These are phyloP conservation scores for Drosophila pegasa DNA, from an alignment of 2,888 invertebrate genomes.

Conservation along the genomic window DNA sequence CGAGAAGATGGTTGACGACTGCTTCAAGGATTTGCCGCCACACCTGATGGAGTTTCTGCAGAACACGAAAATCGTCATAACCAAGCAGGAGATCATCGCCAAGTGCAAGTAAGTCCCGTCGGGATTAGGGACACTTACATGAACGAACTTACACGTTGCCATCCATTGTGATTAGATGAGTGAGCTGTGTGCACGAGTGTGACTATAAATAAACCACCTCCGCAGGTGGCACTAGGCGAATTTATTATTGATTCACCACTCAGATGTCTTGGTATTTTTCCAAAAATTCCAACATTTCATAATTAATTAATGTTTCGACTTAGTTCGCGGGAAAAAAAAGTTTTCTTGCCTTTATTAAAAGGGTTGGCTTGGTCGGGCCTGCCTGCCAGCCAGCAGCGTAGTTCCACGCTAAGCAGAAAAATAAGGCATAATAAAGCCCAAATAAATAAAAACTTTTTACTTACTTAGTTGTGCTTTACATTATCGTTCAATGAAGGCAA, in stretches of 20 bases:
- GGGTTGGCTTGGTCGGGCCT: background rate
- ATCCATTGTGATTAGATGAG: constrained; percentile 7
- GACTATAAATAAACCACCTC: constrained; percentile 24
- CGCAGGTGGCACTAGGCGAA: constrained; percentile 12
- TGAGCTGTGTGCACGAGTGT: background rate
- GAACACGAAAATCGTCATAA: constrained; percentile 82
- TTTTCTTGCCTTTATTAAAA: constrained; percentile 12
- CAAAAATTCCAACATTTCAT: constrained; percentile 12
- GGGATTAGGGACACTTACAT: background rate
- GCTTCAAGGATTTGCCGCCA: constrained; percentile 83
- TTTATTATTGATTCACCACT: constrained; percentile 43
- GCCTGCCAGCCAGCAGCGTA: background rate
- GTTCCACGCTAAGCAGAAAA: background rate
- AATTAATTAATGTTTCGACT: constrained; percentile 27
- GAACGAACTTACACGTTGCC: background rate
- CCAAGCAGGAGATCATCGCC: constrained; percentile 79
- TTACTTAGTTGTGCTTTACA: background rate
- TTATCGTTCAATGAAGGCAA: background rate
- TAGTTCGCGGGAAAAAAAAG: background rate
- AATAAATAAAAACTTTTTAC: constrained; percentile 23
- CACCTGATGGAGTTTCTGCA: constrained; percentile 83
- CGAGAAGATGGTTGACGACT: constrained; percentile 82
- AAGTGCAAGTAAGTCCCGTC: constrained; percentile 83
- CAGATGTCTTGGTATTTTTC: background rate
- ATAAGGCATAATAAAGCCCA: constrained; percentile 2